Conservation (phyloP, 2,888 invertebrate species). For the Conops quadrifasciatus region DNA sequence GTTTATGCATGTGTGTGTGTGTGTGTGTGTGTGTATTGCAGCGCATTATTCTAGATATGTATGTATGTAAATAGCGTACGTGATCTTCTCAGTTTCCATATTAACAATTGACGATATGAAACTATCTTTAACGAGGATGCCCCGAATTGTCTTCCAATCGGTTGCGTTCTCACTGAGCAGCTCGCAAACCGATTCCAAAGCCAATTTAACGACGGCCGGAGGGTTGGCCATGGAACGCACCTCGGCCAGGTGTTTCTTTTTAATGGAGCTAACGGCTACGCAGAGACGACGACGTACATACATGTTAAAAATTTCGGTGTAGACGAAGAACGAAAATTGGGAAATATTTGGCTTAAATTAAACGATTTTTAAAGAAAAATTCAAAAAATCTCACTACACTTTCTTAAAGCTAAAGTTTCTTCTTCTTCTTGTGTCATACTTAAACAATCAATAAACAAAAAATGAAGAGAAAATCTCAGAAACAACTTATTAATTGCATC, state of each 20-base stretch:
- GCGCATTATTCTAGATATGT: not conserved
- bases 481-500: not conserved
- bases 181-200: constrained; percentile 93
- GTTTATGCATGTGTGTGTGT: constrained; percentile 23
- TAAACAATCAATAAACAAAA: constrained; percentile 20
- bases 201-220: constrained; percentile 90
- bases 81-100: constrained; percentile 91
- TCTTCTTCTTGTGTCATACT: constrained; percentile 23
- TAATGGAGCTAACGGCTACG: constrained; percentile 91
- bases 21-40: constrained; percentile 33
- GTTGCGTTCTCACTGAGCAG: constrained; percentile 89
- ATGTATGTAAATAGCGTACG: constrained; percentile 69
- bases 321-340: constrained; percentile 36
- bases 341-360: constrained; percentile 10
- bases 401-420: constrained; percentile 11
- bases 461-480: not conserved
- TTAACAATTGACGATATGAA: constrained; percentile 94
- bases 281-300: constrained; percentile 34
- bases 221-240: constrained; percentile 95
- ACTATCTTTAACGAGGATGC: constrained; percentile 93
- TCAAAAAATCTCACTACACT: not conserved
- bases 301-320: constrained; percentile 23
- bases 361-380: constrained; percentile 17
- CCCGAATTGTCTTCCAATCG: constrained; percentile 93
- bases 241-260: constrained; percentile 95